These are phyloP conservation scores for Ypsolopha scabrella DNA, from an alignment of 2,888 invertebrate species.

Conservation along the genomic window DNA sequence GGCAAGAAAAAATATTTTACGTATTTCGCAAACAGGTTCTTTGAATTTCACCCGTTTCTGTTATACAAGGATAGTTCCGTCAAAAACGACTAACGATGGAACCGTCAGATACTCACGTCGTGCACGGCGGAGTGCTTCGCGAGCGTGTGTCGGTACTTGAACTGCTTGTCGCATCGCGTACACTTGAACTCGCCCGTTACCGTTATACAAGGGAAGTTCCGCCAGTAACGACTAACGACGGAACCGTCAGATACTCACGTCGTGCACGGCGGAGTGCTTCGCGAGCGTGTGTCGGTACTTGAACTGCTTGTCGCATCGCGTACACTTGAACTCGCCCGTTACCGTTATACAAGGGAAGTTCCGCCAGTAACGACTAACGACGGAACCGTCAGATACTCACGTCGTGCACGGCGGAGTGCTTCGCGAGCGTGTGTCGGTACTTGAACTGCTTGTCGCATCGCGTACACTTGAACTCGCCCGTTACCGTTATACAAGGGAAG, in stretches of 20 bases:
- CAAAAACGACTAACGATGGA: no score
- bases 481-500: constrained; percentile 8
- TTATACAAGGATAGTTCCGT: no score
- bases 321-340: constrained; percentile 36
- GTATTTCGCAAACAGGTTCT: no score
- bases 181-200: no score
- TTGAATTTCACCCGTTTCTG: no score
- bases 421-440: constrained; percentile 51
- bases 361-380: no score
- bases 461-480: constrained; percentile 35
- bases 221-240: no score
- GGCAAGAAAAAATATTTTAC: no score
- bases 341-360: background rate
- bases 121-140: constrained; percentile 33
- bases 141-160: background rate
- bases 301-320: constrained; percentile 17
- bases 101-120: constrained; percentile 43
- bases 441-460: constrained; percentile 56
- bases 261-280: constrained; percentile 34
- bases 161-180: constrained; percentile 18
- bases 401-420: constrained; percentile 52
- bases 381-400: constrained; percentile 20
- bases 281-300: background rate
- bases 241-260: no score
- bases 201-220: no score